A percentile compares a stretch with the other conserved stretches of the same genome.
Conservation (phyloP, 2,113 vertebrate species). For the Tapirus terrestris region DNA sequence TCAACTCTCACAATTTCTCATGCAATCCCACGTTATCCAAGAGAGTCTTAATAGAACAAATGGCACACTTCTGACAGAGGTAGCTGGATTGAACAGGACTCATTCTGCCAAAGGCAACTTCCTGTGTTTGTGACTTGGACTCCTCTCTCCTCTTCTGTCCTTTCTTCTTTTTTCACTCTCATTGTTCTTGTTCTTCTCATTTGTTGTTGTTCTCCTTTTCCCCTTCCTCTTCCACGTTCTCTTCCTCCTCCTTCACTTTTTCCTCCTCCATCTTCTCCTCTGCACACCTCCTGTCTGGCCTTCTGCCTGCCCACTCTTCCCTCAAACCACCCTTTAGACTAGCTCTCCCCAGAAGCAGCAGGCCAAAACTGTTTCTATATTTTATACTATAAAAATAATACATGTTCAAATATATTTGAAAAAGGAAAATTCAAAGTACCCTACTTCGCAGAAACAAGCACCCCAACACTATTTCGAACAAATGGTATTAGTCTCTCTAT, state of each 20-base stretch:
- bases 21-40: neutral
- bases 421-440: neutral
- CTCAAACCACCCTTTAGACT: neutral
- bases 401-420: neutral
- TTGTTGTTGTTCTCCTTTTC: neutral
- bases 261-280: neutral
- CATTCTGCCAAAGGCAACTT: neutral
- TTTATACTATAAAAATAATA: neutral
- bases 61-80: neutral
- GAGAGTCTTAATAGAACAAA: neutral
- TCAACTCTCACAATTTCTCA: neutral
- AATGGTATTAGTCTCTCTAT: neutral
- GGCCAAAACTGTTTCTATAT: neutral
- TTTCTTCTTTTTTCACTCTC: neutral
- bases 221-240: neutral
- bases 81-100: neutral
- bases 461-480: neutral
- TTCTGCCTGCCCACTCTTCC: neutral
- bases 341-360: neutral
- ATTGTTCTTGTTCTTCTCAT: neutral
- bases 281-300: neutral
- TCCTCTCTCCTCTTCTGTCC: neutral
- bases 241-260: neutral
- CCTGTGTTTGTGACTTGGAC: neutral
- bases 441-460: neutral